Evolutionary conservation across 2,888 invertebrate genomes (phyloP), one percentile per base, ranked within the genome.

Genomic region (Diaphora mendica): DNA sequence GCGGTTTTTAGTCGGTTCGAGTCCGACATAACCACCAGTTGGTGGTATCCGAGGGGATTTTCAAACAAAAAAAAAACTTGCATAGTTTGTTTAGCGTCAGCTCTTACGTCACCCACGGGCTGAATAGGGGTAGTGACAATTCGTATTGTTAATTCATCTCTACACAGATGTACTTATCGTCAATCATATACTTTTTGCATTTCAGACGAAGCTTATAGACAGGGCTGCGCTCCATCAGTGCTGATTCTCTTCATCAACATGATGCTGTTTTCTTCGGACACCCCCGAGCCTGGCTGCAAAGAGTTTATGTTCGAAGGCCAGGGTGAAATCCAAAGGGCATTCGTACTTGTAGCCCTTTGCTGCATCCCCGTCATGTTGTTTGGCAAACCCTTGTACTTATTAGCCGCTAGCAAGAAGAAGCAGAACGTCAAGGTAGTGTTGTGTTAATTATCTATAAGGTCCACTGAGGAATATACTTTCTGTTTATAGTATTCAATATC

Each of bases 211-310:
- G 93, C 92, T 26, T 96, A 92, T 91, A 89, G 79, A 1, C 92
- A 93, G 76, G 92, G 91, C 66, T 99, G 99, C 92, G 99, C 99
- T 1, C 99, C 99, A 0, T 99, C 99, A 2, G 98, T 99, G 84
- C 97, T 99, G 77, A 99, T 99, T 85, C 98, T 99, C 11, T 99
- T 99, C 92, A 99, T 99, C 95, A 99, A 99, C 96, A 99, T 99
- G 99, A 99, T 99, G 87, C 95, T 99, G 87, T 97, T 98, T 92
- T 99, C 98, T 82, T 91, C 92, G 55, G 94, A 92, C n/a, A 88
- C 84, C 64, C 90, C 91, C 0, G 90, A 96, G 68, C 73, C 73
- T 0, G 94, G 93, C 64, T 97, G 97, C 92, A 93, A 96, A 77
- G 96, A 96, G 87, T 96, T 92, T 87, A 97, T 98, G 97, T 98